These are phyloP conservation scores for Tinea semifulvella DNA, from an alignment of 2,888 invertebrate species.

Conservation along the genomic window DNA sequence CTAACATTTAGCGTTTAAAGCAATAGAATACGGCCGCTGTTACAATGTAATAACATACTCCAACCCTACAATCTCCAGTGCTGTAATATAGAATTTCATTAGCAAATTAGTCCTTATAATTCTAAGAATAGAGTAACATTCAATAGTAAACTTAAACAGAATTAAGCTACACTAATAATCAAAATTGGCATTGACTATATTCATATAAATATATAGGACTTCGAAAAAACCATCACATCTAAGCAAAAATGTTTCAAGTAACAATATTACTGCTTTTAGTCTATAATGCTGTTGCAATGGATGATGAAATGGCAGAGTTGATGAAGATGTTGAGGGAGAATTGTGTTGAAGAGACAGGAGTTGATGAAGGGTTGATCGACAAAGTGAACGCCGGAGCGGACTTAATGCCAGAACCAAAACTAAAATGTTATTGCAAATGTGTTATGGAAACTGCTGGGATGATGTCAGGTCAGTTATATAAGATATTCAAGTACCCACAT, in stretches of 20 bases:
- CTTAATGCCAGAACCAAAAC: conserved; percentile 34
- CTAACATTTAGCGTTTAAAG: too few species aligned
- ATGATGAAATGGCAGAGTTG: conserved; percentile 50
- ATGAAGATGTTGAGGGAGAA: conserved; percentile 44
- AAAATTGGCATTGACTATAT: conserved; percentile 6
- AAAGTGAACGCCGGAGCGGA: conserved; percentile 41
- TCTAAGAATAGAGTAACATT: too few species aligned
- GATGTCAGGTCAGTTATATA: conserved; percentile 28
- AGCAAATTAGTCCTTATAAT: too few species aligned
- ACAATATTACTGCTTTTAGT: not conserved
- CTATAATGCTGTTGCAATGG: conserved; percentile 24
- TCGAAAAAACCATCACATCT: not conserved
- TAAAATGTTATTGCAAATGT: conserved; percentile 56
- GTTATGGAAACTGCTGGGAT: conserved; percentile 56
- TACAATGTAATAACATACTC: too few species aligned
- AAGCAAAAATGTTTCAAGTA: not conserved
- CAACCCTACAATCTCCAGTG: too few species aligned
- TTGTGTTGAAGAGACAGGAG: conserved; percentile 45
- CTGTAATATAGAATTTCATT: too few species aligned
- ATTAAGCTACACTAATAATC: not conserved
- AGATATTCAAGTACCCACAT: too few species aligned
- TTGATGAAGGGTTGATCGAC: conserved; percentile 35
- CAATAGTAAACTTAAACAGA: not conserved
- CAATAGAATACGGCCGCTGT: too few species aligned
- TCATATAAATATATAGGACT: not conserved